Evolutionary conservation across 1,140 invertebrate genomes (phyloP), one percentile per base, ranked within the genome.

Genomic region (Galendromus occidentalis): DNA sequence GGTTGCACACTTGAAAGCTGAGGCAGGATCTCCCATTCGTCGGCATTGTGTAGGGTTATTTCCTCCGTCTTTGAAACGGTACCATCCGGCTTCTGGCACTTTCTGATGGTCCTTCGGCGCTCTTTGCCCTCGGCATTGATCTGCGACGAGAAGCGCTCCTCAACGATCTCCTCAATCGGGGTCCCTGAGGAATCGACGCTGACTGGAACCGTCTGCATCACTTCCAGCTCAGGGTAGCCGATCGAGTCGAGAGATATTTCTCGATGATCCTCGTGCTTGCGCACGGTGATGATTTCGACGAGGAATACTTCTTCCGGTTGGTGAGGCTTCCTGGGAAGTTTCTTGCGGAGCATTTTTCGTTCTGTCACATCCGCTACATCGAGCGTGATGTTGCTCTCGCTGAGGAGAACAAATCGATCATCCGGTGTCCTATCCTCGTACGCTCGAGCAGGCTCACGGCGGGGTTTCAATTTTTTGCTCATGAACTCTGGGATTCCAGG

Each of bases 311-410:
- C 25, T 25, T 59, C 51, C 1, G 51, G 51, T 14, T 17, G 25
- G 1, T 59, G 51, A 39, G 33, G 33, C 33, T 39, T 39, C 33
- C 9, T 39, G 2, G 51, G 51, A 6, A 6, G 33, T 33, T 59
- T 59, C 51, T 59, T 59, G 25, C 51, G 25, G 51, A 59, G 25
- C 25, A 59, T 33, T 33, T 59, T 59, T 22, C 25, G 25, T 33
- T 59, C 4, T 29, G 12, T 59, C 17, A 59, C 33, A 59, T 59
- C 51, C 12, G 51, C 51, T 1, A 59, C 51, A 29, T 22, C 51
- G 25, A 59, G 51, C 33, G 51, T 59, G 51, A 59, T 59, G 2
- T 59, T 22, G 51, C 51, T 59, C 33, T 59, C 51, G 25, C n/a
- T 29, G 14, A 59, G 25, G 0, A 33, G 17, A 25, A 59, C 33